A percentile compares a stretch with the other conserved stretches of the same genome.
Conservation (phyloP, 2,888 invertebrate species). For the Mesorhabditis sp. region DNA sequence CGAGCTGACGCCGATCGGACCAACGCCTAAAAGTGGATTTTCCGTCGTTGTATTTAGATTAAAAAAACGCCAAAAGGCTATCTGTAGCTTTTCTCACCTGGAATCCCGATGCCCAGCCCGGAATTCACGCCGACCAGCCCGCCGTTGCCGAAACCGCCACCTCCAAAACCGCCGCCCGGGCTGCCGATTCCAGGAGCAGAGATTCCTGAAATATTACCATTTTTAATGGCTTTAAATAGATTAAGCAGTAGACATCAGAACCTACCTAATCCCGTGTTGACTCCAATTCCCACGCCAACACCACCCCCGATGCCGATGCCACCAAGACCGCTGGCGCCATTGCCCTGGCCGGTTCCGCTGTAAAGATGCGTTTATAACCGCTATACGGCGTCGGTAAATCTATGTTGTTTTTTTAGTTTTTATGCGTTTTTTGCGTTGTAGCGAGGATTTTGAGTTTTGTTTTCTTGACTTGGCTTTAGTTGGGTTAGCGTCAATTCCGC, state of each 20-base stretch:
- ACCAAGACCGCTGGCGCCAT: not conserved
- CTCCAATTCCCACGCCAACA: not conserved
- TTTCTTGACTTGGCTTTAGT: too few species aligned
- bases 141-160: not conserved
- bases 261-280: slow-evolving; percentile 2
- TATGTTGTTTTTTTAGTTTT: too few species aligned
- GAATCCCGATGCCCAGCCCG: slow-evolving; percentile 6
- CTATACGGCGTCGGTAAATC: too few species aligned
- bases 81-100: not conserved
- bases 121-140: not conserved
- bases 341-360: not conserved
- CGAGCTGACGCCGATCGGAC: not conserved
- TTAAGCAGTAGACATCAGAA: not conserved
- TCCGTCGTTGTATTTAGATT: not conserved
- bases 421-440: too few species aligned
- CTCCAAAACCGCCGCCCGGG: not conserved
- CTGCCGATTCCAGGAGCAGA: not conserved
- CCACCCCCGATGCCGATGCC: slow-evolving; percentile 3
- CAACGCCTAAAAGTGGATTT: not conserved
- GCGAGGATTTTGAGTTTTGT: too few species aligned
- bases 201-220: not conserved
- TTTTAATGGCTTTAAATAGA: too few species aligned
- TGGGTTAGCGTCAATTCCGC: too few species aligned
- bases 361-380: too few species aligned
- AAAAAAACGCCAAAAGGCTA: not conserved